phyloP scores from a whole-genome alignment of 2,888 invertebrate species.

The Leptinotarsa juncta region DNA sequence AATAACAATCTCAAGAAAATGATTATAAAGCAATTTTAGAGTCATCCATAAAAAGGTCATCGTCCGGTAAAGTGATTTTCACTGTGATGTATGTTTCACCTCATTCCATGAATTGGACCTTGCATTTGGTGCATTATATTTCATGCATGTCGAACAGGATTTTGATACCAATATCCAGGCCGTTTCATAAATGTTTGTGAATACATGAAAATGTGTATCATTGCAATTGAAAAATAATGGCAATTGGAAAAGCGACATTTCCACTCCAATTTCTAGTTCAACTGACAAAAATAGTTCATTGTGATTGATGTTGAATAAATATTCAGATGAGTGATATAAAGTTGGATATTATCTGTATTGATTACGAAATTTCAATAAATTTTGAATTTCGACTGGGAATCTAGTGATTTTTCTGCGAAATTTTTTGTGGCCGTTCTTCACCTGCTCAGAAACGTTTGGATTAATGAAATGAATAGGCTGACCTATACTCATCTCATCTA shows the following conservation, averaged over 20 bases:
- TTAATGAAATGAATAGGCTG: no score
- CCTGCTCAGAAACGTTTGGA: no score
- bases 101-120: not conserved
- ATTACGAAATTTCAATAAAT: no score
- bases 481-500: no score
- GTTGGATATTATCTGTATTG: no score
- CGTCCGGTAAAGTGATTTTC: not conserved
- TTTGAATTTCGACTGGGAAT: no score
- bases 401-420: no score
- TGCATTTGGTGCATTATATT: constrained; percentile 1
- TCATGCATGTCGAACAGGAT: not conserved
- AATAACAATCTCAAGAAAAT: no score
- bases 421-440: no score
- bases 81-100: constrained; percentile 7
- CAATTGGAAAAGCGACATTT: not conserved
- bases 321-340: no score
- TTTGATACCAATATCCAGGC: not conserved
- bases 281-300: no score
- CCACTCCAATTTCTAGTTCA: not conserved
- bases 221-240: not conserved
- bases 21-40: no score
- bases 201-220: not conserved
- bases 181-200: not conserved
- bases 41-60: not conserved
- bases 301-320: not conserved